These are phyloP conservation scores for Colaptes auratus DNA, from an alignment of 2,113 vertebrate genomes.

Conservation along the genomic window DNA sequence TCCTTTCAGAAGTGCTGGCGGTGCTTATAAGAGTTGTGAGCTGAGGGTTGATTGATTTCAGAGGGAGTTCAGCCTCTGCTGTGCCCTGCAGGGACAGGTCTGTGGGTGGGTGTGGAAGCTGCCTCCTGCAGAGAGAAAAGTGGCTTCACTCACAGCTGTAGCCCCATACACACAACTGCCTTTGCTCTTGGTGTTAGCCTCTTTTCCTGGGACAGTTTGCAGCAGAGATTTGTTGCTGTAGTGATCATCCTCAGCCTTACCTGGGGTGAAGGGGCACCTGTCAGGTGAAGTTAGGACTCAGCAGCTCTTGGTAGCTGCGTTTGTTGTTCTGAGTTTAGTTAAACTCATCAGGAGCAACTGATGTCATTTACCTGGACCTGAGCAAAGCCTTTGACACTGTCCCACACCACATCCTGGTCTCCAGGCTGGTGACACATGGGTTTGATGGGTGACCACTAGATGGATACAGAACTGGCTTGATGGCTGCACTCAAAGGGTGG, in stretches of 20 bases:
- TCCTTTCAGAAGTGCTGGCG: neutral
- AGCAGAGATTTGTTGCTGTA: neutral
- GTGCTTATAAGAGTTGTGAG: neutral
- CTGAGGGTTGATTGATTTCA: neutral
- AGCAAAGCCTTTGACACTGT: too few species aligned
- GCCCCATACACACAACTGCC: neutral
- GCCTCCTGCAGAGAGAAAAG: neutral
- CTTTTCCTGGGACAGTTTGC: neutral
- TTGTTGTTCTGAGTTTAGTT: neutral
- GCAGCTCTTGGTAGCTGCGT: neutral
- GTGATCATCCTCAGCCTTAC: neutral
- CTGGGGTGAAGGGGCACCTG: neutral
- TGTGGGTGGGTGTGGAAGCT: neutral
- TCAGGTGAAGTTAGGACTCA: neutral
- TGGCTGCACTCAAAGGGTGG: too few species aligned
- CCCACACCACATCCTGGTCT: too few species aligned
- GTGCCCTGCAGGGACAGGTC: neutral
- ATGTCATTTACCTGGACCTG: too few species aligned
- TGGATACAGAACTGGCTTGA: too few species aligned
- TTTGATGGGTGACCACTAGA: too few species aligned
- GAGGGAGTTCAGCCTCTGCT: neutral
- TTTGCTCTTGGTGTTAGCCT: fast-evolving
- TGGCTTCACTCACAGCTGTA: neutral
- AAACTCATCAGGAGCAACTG: too few species aligned
- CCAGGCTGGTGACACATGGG: too few species aligned